These are phyloP conservation scores for Bursaphelenchus okinawaensis DNA, from an alignment of 2,888 invertebrate species.

Conservation along the genomic window DNA sequence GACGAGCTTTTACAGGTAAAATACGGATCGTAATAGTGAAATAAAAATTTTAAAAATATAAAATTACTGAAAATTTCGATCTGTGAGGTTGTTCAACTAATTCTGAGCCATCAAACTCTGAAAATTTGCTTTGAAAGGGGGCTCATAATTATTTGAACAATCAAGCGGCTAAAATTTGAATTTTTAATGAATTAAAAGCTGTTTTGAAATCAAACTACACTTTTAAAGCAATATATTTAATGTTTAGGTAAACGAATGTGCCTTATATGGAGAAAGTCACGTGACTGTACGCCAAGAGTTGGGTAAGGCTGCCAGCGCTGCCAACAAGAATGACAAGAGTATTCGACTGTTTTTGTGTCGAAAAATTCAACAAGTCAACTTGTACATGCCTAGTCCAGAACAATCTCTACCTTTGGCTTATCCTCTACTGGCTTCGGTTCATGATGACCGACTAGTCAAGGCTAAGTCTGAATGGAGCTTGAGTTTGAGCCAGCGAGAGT, in stretches of 20 bases:
- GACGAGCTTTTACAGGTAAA: slow-evolving; percentile 80
- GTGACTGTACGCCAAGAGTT: slow-evolving; percentile 86
- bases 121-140: too few species aligned
- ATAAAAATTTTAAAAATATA: neutral
- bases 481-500: slow-evolving; percentile 12
- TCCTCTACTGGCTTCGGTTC: slow-evolving; percentile 43
- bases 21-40: neutral
- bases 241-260: slow-evolving; percentile 78
- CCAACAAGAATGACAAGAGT: slow-evolving; percentile 21
- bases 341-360: slow-evolving; percentile 25
- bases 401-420: slow-evolving; percentile 44
- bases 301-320: slow-evolving; percentile 62
- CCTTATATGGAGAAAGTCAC: slow-evolving; percentile 84
- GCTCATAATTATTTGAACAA: too few species aligned
- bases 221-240: neutral
- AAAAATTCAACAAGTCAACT: slow-evolving; percentile 40
- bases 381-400: slow-evolving; percentile 38
- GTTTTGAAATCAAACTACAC: too few species aligned
- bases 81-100: too few species aligned
- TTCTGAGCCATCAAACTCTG: too few species aligned
- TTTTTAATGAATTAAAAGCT: too few species aligned
- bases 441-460: slow-evolving; percentile 44
- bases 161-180: too few species aligned
- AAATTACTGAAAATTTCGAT: too few species aligned
- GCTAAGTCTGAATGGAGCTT: slow-evolving; percentile 53